Percentiles rank a stretch among this genome's conserved stretches.
These are phyloP conservation scores for Apteryx mantelli DNA, from an alignment of 2,113 vertebrate genomes.

Conservation along the genomic window DNA sequence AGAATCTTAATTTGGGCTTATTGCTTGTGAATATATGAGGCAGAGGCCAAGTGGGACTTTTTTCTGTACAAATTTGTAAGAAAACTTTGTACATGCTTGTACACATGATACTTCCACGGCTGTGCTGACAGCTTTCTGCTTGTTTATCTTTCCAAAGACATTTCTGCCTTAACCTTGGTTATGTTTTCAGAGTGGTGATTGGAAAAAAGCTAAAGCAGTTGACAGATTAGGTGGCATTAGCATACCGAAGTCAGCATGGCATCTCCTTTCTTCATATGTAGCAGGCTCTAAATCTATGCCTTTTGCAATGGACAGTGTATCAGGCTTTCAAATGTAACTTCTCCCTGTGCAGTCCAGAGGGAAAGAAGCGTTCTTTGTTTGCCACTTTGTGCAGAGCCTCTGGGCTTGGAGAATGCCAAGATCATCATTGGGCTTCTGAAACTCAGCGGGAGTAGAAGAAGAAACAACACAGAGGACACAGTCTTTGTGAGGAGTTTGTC, in stretches of 20 bases:
- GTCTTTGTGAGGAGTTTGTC: neutral
- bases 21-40: neutral
- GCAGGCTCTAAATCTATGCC: neutral
- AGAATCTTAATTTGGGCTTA: neutral
- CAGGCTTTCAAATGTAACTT: neutral
- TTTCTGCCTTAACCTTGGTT: neutral
- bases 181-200: neutral
- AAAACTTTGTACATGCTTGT: fast-evolving
- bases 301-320: neutral
- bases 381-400: neutral
- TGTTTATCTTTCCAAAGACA: no score
- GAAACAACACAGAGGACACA: neutral
- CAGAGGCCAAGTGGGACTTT: fast-evolving
- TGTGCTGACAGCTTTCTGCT: neutral
- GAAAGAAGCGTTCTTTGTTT: neutral
- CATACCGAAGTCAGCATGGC: neutral
- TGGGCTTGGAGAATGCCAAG: neutral
- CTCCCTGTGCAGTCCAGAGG: neutral
- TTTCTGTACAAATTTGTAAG: neutral
- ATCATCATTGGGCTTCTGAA: neutral
- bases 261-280: neutral
- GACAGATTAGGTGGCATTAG: neutral
- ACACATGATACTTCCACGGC: fast-evolving
- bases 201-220: neutral
- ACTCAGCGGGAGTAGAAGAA: no score